Evolutionary conservation across 2,113 vertebrate species (phyloP), one percentile per base, ranked within the genome.

Genomic region (Alligator sinensis): DNA sequence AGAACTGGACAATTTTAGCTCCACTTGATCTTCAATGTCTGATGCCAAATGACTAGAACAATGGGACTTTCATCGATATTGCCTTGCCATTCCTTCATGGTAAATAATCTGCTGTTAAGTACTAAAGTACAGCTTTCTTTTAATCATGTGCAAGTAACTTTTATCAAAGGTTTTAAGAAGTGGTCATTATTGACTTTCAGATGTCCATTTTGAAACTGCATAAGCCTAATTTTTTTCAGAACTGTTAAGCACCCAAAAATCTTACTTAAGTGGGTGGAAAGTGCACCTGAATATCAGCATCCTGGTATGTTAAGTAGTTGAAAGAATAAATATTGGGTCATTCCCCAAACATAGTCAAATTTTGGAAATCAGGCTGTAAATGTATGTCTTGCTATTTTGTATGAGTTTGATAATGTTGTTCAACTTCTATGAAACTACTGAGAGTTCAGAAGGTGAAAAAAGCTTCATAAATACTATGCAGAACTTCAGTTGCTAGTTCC

Each of bases 1-100:
- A 11, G 22, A 87, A 22, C 58, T 61, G 55, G 11, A 6, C 10
- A 1, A 5, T 7, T 30, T 68, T 5, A 2, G 0, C 0, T 63
- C 77, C 89, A 1, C 0, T 61, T 57, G 63, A 34, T 61, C 85
- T 84, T 70, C 30, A 28, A 8, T 5, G 12, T 21, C 61, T 57
- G 17, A 9, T 60, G 27, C 57, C 13, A 25, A 74, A 16, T 24
- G n/a, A 30, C 16, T 27, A 47, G 82, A 59, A 10, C 47, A 93
- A 1, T 61, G 22, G 19, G 10, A 30, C 17, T 88, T 27, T 10
- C 1, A 1, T 24, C 59, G 5, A 38, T 87, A 77, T 88, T 13
- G 66, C 38, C 10, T 38, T 38, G 63, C 6, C 10, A 85, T 54
- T 96, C 84, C n/a, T 62, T 91, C 80, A 78, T n/a, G 4, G 3